Percentiles rank a stretch among this genome's conserved stretches.
These are phyloP conservation scores for Stramonita haemastoma DNA, from an alignment of 2,888 invertebrate species.

Conservation along the genomic window DNA sequence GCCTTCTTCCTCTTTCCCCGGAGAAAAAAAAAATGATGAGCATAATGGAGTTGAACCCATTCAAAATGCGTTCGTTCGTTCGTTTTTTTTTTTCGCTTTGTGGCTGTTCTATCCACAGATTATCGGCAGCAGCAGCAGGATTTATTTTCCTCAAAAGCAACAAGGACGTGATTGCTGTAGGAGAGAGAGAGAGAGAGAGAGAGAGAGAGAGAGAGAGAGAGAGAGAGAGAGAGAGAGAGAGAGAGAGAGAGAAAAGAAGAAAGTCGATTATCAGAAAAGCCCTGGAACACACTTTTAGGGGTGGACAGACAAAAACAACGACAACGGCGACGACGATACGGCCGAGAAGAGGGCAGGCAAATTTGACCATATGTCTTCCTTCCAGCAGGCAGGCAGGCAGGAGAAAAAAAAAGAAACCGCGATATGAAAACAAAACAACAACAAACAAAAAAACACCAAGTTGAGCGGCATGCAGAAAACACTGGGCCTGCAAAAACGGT, in stretches of 20 bases:
- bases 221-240: too few species aligned
- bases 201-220: too few species aligned
- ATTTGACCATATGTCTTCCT: not conserved
- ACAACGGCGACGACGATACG: not conserved
- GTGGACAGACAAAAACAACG: too few species aligned
- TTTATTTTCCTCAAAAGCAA: too few species aligned
- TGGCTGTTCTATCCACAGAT: too few species aligned
- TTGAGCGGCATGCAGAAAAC: not conserved
- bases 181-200: too few species aligned
- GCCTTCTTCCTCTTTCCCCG: not conserved
- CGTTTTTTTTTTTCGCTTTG: too few species aligned
- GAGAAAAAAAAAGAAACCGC: not conserved
- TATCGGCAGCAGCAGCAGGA: too few species aligned
- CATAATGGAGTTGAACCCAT: not conserved
- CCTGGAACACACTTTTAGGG: too few species aligned
- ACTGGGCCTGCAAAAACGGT: not conserved
- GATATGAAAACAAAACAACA: not conserved
- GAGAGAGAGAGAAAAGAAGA: too few species aligned
- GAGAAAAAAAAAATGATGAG: not conserved
- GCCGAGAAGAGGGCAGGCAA: not conserved
- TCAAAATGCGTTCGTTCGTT: not conserved
- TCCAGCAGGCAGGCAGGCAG: not conserved
- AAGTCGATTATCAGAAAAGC: too few species aligned
- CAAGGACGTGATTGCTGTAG: too few species aligned
- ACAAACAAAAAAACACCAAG: not conserved